These are phyloP conservation scores for Scolopax bukidnonensis DNA, from an alignment of 2,797 vertebrate genomes.

Conservation along the genomic window DNA sequence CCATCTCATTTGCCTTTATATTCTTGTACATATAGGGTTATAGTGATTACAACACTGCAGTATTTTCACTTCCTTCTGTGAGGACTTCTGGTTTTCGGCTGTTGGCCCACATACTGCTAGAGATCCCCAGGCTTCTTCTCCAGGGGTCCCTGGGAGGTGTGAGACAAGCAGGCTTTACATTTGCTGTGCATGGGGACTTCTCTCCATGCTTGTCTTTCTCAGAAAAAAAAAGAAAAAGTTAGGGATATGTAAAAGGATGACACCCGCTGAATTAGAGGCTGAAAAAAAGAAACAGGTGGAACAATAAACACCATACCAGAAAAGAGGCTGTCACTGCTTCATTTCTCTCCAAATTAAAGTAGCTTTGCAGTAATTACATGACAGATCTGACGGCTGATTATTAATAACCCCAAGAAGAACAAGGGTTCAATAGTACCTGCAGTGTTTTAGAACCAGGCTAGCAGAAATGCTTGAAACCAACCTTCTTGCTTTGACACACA, in stretches of 20 bases:
- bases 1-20: not conserved
- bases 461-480: not conserved
- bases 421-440: not conserved
- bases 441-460: not conserved
- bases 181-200: not conserved
- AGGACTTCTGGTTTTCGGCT: slow-evolving; percentile 13
- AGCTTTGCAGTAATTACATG: not conserved
- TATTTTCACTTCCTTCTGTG: slow-evolving; percentile 56
- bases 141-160: accelerated
- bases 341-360: slow-evolving; percentile 2
- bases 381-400: not conserved
- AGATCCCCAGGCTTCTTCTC: not conserved
- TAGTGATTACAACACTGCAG: slow-evolving; percentile 34
- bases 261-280: not conserved
- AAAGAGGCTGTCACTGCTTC: not conserved
- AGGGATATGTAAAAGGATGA: not conserved
- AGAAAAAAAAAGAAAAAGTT: not conserved
- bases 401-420: not conserved
- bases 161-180: not conserved
- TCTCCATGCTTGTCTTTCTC: not conserved
- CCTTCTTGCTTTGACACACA: accelerated
- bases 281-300: not conserved
- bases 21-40: not conserved
- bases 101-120: not conserved
- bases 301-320: not conserved